Evolutionary conservation across 2,888 invertebrate genomes (phyloP), one percentile per base, ranked within the genome.

Genomic region (Drosophila nigritarsus): DNA sequence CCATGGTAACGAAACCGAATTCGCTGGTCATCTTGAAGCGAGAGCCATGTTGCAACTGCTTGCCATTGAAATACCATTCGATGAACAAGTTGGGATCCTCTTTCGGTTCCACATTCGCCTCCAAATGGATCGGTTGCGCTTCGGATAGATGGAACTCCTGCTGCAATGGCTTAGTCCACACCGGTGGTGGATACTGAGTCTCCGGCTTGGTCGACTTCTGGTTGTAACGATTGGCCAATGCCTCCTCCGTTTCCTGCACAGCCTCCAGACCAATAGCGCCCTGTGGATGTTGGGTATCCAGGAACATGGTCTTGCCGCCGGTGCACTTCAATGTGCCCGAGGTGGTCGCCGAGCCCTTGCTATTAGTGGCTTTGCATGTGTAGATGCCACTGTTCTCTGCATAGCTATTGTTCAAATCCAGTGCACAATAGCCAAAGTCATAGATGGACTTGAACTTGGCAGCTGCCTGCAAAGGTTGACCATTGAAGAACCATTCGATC

Each of bases 401-500:
- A 90, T 98, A 98, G 0, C 97, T 95, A 82, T 97, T 97, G 64
- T 95, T 96, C 75, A 99, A 95, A 91, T 99, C 98, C 86, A 99
- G 94, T 20, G 98, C 96, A 13, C 99, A 97, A 91, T 97, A 98
- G 66, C 99, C 99, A 93, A 99, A 99, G 92, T 99, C 99, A 91
- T 98, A 97, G 20, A 96, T 97, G 32, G 97, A 96, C 93, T 98
- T 97, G 92, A 97, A 99, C 91, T 98, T 96, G 56, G 98, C 96
- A 34, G 98, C 99, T 80, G 95, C 95, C 79, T 97, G 97, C 67
- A 99, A 93, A 15, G 97, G 96, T 91, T 97, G 96, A 48, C 97
- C 98, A 92, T 99, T 98, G 73, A 97, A 96, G 94, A 97, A 98
- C 99, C 99, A 99, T 93, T 98, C 98, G 81, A 98, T 96, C 90